Conservation (phyloP, 1,140 invertebrate species). For the Alviniconcha marisindica region DNA sequence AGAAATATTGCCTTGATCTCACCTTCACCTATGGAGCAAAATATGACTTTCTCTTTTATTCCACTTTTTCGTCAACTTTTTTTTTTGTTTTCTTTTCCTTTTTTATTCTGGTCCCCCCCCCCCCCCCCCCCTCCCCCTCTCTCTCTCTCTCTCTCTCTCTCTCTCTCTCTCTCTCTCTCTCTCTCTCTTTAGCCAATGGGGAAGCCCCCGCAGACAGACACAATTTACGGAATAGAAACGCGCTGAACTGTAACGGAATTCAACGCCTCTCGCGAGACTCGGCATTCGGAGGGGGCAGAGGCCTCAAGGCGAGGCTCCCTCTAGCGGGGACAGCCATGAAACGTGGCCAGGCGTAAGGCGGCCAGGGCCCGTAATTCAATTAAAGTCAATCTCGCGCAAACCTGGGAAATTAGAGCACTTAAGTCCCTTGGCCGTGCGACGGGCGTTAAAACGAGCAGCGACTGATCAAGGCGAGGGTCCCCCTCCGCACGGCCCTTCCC, state of each 20-base stretch:
- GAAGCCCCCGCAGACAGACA: conserved; percentile 10
- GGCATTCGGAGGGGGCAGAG: neutral
- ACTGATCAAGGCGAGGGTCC: conserved; percentile 7
- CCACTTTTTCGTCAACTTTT: neutral
- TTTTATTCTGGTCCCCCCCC: neutral
- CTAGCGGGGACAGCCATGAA: conserved; percentile 24
- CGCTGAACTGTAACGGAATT: conserved; percentile 36
- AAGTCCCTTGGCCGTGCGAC: conserved; percentile 15
- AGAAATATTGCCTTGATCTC: neutral
- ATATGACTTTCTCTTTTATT: neutral
- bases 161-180: neutral
- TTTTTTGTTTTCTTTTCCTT: neutral
- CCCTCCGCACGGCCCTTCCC: neutral
- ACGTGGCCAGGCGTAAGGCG: conserved; percentile 27
- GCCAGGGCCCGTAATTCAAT: conserved; percentile 41
- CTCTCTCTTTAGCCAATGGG: neutral
- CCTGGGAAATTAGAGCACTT: conserved; percentile 43
- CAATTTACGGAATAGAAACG: conserved; percentile 27
- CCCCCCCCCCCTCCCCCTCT: conserved; percentile 4
- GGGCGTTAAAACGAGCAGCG: conserved; percentile 38
- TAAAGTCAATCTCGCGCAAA: conserved; percentile 43
- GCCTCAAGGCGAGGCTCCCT: conserved; percentile 22
- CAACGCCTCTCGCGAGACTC: conserved; percentile 36
- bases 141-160: neutral
- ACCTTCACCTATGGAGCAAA: neutral